Evolutionary conservation across 2,113 vertebrate species (phyloP), one percentile per base, ranked within the genome.

Genomic region (Pangasianodon hypophthalmus): DNA sequence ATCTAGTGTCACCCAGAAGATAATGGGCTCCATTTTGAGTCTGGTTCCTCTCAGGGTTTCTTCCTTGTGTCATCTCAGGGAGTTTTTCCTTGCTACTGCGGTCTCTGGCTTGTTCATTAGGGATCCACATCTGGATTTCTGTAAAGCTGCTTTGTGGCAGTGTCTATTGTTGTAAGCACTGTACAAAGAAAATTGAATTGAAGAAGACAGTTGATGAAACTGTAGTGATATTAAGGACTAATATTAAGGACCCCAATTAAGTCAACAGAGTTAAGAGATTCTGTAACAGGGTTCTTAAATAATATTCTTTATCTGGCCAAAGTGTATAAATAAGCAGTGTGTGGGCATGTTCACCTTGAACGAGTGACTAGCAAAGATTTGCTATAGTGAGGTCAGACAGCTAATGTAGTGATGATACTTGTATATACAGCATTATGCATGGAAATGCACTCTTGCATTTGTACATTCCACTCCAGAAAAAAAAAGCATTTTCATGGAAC

Each of bases 241-340:
- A 75, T 44, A 75, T 41, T 75, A 44, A 69, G 41, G 37, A 44
- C 18, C 0, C 13, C 11, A 69, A 16, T 32, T 14, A 21, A 44
- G 71, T 44, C 71, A 32, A 29, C n/a, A 58, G 29, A 50, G 75
- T 64, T 46, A 58, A 75, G 71, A 75, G 85, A 75, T 60, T 77
- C 41, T 26, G 37, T 46, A 62, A 87, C 77, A 48, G 54, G 54
- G 16, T 48, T 37, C 37, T 77, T 60, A 44, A 88, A 80, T 62
- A 64, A 48, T 50, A 41, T 32, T 46, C 73, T 58, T 79, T 46
- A 79, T 88, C 58, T 67, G 4, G 29, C 29, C 58, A 48, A 48
- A 48, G n/a, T 52, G 75, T 46, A 75, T 56, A 79, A 80, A 80
- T 88, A 81, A 88, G 44, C 75, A 80, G 29, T 4, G 46, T 37